Base-by-base conservation (phyloP, 1,140 invertebrate genomes). In the Steinernema feltiae region DNA sequence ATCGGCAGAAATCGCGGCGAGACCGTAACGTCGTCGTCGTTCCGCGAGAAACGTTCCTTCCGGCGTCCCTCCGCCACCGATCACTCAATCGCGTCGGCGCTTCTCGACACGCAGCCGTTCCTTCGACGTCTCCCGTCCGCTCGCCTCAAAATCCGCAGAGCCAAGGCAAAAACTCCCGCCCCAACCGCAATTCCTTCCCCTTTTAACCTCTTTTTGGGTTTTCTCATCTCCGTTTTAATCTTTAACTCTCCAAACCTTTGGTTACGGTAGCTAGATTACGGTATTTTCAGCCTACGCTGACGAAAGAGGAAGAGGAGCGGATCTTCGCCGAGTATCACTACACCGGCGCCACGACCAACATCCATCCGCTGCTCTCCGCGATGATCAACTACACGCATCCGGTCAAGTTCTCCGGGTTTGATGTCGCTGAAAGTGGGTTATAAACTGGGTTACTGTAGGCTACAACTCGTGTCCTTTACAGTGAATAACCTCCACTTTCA, bases 361-460 rank as follows among this genome's bases (percentile, higher is more conserved):
- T 99, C 69, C 97, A 99, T 89, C 97, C 97, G 21, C 95, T 94
- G 91, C 90, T 99, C 0, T 98, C 95, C 30, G 95, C 94, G 46
- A 93, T 99, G 92, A 93, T 99, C 83, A 99, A 99, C 90, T 99
- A 99, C 89, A 94, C 95, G 73, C 95, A 98, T 88, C 97, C 97
- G 1, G 93, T 99, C 84, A 99, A 99, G 89, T 99, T 99, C 89
- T 92, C 93, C 87, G 93, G 94, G 46, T 99, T 99, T n/a, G 95
- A 98, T 86, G 91, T 94, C 79, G 94, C 97, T 15, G 95, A 98
- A 88, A 91, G 95, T 98, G 89, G 90, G 89, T 48, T 70, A 32
- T 78, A 41, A 1, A 7, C 7, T 71, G 12, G 32, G 31, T 46
- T 17, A 1, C 32, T 75, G 27, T 0, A 27, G 18, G 35, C 27